Evolutionary conservation across 2,888 invertebrate genomes (phyloP).

Genomic region (Phragmatobia fuliginosa): DNA sequence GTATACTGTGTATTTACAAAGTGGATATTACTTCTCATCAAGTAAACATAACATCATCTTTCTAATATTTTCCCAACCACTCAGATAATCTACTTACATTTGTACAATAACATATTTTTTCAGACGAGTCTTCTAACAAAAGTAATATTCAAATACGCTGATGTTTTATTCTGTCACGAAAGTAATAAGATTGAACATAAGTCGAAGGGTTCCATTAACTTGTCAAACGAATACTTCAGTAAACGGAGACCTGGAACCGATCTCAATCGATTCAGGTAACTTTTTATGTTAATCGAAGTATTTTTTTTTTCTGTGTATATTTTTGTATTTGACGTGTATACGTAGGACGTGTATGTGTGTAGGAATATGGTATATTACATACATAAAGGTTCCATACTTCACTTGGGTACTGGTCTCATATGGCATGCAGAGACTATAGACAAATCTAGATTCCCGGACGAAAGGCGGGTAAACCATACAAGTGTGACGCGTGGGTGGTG

Average conservation of each 20-base stretch:
- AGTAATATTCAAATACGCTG: constrained; percentile 8
- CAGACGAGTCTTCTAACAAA: constrained; percentile 1
- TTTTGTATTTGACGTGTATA: too few relatives aligned
- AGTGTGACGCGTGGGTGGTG: too few relatives aligned
- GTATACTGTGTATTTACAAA: not conserved
- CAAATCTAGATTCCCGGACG: too few relatives aligned
- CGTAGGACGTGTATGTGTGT: too few relatives aligned
- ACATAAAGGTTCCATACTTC: too few relatives aligned
- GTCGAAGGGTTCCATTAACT: constrained; percentile 15
- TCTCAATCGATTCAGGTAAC: not conserved
- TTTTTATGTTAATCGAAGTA: not conserved
- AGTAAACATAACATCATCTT: constrained; percentile 2
- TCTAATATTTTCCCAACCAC: not conserved
- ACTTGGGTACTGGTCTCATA: too few relatives aligned
- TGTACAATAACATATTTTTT: not conserved
- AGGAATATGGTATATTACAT: too few relatives aligned
- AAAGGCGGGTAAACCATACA: too few relatives aligned
- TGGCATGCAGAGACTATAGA: too few relatives aligned
- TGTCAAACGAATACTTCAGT: constrained; percentile 23
- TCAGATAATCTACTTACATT: not conserved
- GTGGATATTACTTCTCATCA: not conserved
- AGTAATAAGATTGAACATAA: constrained; percentile 27
- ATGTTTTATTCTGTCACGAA: constrained; percentile 9
- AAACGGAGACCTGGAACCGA: constrained; percentile 2
- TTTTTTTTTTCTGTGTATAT: too few relatives aligned